phyloP scores from a whole-genome alignment of 1,140 invertebrate genomes.

The Oedothorax gibbosus region DNA sequence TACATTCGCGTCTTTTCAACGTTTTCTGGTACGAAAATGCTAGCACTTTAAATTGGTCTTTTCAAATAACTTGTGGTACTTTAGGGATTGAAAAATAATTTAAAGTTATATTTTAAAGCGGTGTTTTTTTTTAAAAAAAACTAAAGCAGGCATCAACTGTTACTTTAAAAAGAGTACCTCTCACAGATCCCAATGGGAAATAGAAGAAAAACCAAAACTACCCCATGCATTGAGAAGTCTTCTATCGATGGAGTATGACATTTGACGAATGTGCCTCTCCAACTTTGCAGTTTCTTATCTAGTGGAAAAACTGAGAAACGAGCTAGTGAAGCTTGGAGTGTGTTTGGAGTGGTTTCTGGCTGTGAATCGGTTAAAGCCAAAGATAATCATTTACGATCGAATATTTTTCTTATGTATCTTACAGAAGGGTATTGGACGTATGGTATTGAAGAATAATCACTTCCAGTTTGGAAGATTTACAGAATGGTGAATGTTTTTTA shows the following conservation, averaged over 20 bases:
- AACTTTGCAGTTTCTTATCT: slow-evolving; percentile 22
- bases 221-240: background rate
- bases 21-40: no score
- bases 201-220: no score
- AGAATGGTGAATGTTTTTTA: background rate
- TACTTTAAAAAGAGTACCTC: no score
- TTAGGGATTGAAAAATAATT: no score
- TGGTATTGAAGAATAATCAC: background rate
- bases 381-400: background rate
- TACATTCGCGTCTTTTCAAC: no score
- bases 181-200: no score
- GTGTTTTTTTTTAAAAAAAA: no score
- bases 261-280: slow-evolving; percentile 18
- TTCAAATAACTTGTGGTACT: no score
- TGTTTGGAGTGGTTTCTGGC: background rate
- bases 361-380: background rate
- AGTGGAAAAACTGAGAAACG: slow-evolving; percentile 5
- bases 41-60: no score
- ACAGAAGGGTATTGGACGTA: background rate
- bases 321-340: background rate
- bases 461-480: no score
- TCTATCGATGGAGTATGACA: slow-evolving; percentile 19
- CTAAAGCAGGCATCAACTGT: no score
- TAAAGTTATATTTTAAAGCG: no score
- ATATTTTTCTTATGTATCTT: background rate